Evolutionary conservation across 2,113 vertebrate genomes (phyloP).

Genomic region (Elachura formosa): DNA sequence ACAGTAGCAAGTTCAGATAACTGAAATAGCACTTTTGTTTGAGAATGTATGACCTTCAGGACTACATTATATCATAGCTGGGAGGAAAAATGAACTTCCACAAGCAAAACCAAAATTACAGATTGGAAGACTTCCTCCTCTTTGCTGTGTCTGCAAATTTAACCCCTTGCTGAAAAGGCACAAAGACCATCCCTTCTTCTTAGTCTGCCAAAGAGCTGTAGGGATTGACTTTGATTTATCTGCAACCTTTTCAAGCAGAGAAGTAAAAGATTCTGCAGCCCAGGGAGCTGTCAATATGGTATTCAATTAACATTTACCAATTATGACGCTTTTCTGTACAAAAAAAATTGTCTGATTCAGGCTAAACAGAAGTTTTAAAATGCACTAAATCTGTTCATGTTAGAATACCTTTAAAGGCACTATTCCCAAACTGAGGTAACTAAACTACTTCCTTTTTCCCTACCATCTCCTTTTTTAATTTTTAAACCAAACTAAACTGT

Average conservation of each 20-base stretch:
- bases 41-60: neutral
- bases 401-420: neutral
- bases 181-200: neutral
- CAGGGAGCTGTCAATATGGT: neutral
- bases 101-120: neutral
- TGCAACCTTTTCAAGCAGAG: neutral
- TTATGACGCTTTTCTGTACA: neutral
- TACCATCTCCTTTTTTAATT: accelerated
- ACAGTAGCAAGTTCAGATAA: neutral
- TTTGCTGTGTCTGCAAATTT: neutral
- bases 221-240: neutral
- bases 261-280: neutral
- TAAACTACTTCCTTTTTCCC: accelerated
- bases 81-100: neutral
- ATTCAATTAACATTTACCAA: neutral
- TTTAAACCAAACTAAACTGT: neutral
- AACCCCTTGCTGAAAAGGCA: neutral
- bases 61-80: neutral
- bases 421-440: neutral
- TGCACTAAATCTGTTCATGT: neutral
- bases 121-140: neutral
- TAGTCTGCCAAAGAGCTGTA: neutral
- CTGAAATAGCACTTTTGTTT: neutral
- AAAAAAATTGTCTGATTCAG: neutral
- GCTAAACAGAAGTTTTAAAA: neutral